Evolutionary conservation across 2,113 vertebrate species (phyloP), one percentile per base, ranked within the genome.

Genomic region (Platysternon megacephalum): DNA sequence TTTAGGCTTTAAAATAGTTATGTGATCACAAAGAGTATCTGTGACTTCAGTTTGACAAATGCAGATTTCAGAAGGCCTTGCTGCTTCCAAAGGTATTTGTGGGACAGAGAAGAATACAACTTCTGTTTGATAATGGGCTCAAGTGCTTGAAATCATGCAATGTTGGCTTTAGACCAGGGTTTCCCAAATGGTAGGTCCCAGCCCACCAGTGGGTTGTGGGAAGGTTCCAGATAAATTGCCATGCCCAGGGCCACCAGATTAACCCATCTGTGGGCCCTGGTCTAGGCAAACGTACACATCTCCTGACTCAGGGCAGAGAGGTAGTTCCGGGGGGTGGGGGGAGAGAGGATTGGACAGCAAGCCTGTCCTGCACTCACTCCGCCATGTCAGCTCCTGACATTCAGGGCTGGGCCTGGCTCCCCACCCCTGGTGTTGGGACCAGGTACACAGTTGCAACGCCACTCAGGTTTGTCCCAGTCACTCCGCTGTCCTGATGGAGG

Each of bases 1-100:
- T 91, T 93, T 93, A 46, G 55, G 89, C 58, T 91, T 90, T 87
- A 49, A 89, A 91, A 55, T 78, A 13, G 44, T 82, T 90, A 55
- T 12, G 32, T 21, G 56, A 49, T 72, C 22, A 17, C 32, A 88
- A 55, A 80, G 39, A 78, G n/a, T 5, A 53, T 10, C 14, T 78
- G 13, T 28, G 55, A 53, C 61, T 85, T 87, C 17, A 19, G 1
- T 76, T 56, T 82, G 68, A 82, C 3, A 83, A 58, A 88, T 7
- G 2, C 48, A 79, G 10, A 78, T 89, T 90, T 87, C n/a, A 58
- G 42, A 24, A 22, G 14, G 1, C 1, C 6, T 93, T 79, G 35
- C 13, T 85, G 58, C 42, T 10, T 76, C 1, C 1, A 86, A 76
- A 90, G 6, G 1, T 42, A 52, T 89, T 35, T 80, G 79, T 48